phyloP scores from a whole-genome alignment of 2,888 invertebrate species.

The Volucella inflata region DNA sequence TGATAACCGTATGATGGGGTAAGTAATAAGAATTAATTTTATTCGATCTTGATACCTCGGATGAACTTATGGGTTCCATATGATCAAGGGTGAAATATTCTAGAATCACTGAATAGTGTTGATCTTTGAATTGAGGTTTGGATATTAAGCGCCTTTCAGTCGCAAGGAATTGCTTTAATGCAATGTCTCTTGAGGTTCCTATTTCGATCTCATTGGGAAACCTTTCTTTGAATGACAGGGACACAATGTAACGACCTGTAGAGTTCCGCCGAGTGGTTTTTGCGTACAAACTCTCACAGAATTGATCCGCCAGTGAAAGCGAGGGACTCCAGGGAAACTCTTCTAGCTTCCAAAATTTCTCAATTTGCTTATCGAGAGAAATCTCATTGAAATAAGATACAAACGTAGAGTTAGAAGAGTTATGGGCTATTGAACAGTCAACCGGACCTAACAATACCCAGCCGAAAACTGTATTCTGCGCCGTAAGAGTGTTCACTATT shows the following conservation, averaged over 20 bases:
- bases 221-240: not conserved
- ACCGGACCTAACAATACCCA: slow-evolving; percentile 32
- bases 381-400: not conserved
- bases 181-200: not conserved
- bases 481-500: slow-evolving; percentile 20
- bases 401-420: not conserved
- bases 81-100: slow-evolving; percentile 31
- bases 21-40: slow-evolving; percentile 16
- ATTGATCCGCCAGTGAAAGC: not conserved
- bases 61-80: slow-evolving; percentile 1
- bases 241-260: not conserved
- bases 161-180: not conserved
- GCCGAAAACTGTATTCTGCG: slow-evolving; percentile 42
- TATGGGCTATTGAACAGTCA: no score
- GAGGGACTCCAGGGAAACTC: not conserved
- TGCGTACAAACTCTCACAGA: slow-evolving; percentile 2
- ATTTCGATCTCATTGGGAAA: not conserved
- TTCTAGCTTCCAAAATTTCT: slow-evolving; percentile 26
- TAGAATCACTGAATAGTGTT: slow-evolving; percentile 20
- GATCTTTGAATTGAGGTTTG: not conserved
- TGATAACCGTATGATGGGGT: slow-evolving; percentile 25
- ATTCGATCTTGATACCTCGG: not conserved
- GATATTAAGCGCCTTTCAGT: not conserved
- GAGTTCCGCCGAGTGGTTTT: not conserved
- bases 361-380: slow-evolving; percentile 3